A percentile compares a stretch with the other conserved stretches of the same genome.
phyloP scores from a whole-genome alignment of 2,797 vertebrate genomes.

The Sarcophilus harrisii region DNA sequence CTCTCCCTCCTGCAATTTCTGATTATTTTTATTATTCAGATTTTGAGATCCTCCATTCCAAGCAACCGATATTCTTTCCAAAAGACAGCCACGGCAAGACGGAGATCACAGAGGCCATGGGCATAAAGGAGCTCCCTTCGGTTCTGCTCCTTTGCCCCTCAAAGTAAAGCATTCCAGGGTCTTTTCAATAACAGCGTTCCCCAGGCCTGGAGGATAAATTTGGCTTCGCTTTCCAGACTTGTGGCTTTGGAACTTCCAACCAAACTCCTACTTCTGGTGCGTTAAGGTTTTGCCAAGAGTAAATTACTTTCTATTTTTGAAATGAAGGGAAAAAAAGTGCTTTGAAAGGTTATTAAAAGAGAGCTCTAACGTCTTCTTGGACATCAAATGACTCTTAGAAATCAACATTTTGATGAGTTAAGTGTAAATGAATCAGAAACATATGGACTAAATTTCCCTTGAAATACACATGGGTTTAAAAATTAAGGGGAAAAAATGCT shows the following conservation, averaged over 20 bases:
- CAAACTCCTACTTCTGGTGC: conserved; percentile 68
- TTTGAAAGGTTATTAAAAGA: conserved; percentile 72
- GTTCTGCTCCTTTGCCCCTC: conserved; percentile 25
- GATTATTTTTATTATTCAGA: background rate
- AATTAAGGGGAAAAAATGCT: conserved; percentile 64
- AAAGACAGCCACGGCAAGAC: background rate
- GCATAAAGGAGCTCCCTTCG: background rate
- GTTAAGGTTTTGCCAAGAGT: conserved; percentile 67
- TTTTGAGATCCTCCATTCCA: background rate
- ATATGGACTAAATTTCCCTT: conserved; percentile 74
- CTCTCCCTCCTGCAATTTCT: background rate
- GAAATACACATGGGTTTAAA: conserved; percentile 78
- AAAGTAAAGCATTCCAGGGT: conserved; percentile 43
- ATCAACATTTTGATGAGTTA: conserved; percentile 78
- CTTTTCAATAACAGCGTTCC: conserved; percentile 32
- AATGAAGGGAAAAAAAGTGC: conserved; percentile 45
- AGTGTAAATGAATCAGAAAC: conserved; percentile 78
- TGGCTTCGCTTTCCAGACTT: conserved; percentile 20
- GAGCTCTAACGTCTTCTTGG: conserved; percentile 70
- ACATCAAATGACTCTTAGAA: conserved; percentile 74
- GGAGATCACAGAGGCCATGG: background rate
- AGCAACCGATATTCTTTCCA: background rate
- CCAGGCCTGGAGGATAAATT: conserved; percentile 46
- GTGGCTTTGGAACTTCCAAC: conserved; percentile 44
- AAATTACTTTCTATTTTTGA: conserved; percentile 73